These are phyloP conservation scores for Potorous gilbertii DNA, from an alignment of 2,797 vertebrate species.

Conservation along the genomic window DNA sequence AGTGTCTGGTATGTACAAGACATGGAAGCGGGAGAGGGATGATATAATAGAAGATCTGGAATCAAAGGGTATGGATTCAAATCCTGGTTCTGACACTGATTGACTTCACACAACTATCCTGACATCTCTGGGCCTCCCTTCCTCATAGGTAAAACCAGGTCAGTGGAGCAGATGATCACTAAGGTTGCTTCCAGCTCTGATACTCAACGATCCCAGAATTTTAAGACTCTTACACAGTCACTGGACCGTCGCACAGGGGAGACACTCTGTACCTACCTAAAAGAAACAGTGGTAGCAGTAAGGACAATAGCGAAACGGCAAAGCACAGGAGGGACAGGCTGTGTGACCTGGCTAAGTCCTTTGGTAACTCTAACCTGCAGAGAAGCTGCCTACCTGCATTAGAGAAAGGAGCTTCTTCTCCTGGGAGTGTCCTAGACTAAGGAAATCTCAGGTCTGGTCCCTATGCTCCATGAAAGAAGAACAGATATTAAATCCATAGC, in stretches of 20 bases:
- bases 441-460: not conserved
- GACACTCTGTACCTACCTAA: not conserved
- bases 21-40: not conserved
- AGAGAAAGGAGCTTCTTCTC: not conserved
- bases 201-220: not conserved
- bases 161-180: not conserved
- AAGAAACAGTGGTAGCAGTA: not conserved
- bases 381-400: not conserved
- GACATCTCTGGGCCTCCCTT: not conserved
- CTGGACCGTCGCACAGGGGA: not conserved
- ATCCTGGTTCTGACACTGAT: not conserved
- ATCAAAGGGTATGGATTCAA: not conserved
- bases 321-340: not conserved
- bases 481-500: not conserved
- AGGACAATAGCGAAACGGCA: not conserved
- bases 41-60: not conserved
- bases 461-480: not conserved
- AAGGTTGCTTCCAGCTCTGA: not conserved
- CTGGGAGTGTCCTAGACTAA: not conserved
- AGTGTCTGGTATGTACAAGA: conserved; percentile 1
- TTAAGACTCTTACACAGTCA: not conserved
- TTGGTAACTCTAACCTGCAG: not conserved
- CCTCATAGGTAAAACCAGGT: not conserved
- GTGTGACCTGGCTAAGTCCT: not conserved
- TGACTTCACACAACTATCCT: not conserved